phyloP scores from a whole-genome alignment of 2,113 vertebrate species.

The Chloroceryle aenea region DNA sequence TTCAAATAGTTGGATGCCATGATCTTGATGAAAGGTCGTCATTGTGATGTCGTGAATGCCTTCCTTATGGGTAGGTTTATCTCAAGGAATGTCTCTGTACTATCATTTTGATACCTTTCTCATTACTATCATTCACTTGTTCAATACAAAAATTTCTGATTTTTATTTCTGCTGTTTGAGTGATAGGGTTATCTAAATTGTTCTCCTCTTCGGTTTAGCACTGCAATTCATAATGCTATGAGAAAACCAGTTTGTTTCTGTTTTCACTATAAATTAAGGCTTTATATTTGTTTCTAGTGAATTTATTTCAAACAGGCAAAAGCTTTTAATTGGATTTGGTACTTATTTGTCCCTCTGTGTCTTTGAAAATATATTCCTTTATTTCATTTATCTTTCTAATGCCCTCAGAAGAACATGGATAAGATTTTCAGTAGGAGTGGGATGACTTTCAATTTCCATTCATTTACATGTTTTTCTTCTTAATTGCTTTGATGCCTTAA shows the following conservation, averaged over 20 bases:
- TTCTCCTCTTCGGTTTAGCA: neutral
- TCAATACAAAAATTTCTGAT: neutral
- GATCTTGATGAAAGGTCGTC: slow-evolving; percentile 12
- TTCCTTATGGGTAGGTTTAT: slow-evolving; percentile 44
- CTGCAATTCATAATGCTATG: neutral
- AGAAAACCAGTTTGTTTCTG: neutral
- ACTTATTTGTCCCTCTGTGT: neutral
- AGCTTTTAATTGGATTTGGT: neutral
- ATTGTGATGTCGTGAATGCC: neutral
- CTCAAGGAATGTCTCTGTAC: slow-evolving; percentile 24
- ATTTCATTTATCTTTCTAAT: neutral
- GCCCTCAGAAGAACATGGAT: neutral
- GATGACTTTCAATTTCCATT: neutral
- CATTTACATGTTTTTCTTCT: neutral
- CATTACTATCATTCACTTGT: slow-evolving; percentile 19
- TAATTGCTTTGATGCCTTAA: neutral
- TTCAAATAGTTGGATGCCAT: slow-evolving; percentile 3
- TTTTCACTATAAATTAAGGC: neutral
- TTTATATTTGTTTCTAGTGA: neutral
- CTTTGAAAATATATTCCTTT: neutral
- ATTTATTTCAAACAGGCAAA: neutral
- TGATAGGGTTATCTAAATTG: slow-evolving; percentile 9
- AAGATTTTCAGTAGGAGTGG: neutral
- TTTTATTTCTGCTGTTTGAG: neutral
- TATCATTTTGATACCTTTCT: slow-evolving; percentile 35